phyloP scores from a whole-genome alignment of 2,888 invertebrate genomes.

The Pteria penguin region DNA sequence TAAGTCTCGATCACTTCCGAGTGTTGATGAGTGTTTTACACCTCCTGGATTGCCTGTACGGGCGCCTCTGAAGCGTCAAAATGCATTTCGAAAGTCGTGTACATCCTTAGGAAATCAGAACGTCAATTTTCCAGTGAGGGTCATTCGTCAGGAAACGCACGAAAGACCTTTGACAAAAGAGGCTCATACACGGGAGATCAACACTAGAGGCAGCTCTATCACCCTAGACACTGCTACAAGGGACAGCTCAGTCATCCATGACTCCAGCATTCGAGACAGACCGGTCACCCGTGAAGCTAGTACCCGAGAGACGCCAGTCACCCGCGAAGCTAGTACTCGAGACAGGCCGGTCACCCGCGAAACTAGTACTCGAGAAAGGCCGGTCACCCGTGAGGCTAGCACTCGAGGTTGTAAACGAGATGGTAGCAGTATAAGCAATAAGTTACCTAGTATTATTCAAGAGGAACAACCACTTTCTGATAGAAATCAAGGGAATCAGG shows the following conservation, averaged over 20 bases:
- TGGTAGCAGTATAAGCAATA: background rate
- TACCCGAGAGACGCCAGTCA: background rate
- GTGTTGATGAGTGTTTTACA: slow-evolving; percentile 13
- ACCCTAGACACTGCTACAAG: too few relatives aligned
- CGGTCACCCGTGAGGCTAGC: background rate
- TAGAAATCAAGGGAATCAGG: slow-evolving; percentile 3
- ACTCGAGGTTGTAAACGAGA: background rate
- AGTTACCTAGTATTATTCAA: background rate
- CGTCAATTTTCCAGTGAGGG: too few relatives aligned
- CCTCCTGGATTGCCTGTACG: slow-evolving; percentile 4
- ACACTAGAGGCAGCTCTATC: too few relatives aligned
- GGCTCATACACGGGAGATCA: too few relatives aligned
- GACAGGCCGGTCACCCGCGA: background rate
- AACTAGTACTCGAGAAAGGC: background rate
- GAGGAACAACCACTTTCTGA: background rate
- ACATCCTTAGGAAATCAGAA: background rate
- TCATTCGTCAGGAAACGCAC: too few relatives aligned
- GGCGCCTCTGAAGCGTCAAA: slow-evolving; percentile 1
- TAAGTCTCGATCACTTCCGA: slow-evolving; percentile 8
- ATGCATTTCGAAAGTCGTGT: background rate
- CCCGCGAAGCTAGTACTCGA: background rate
- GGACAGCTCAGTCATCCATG: too few relatives aligned
- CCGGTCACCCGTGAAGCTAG: background rate
- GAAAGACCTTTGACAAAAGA: too few relatives aligned
- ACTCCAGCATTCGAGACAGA: background rate